phyloP scores from a whole-genome alignment of 2,888 invertebrate genomes.

The Anagyrus pseudococci region DNA sequence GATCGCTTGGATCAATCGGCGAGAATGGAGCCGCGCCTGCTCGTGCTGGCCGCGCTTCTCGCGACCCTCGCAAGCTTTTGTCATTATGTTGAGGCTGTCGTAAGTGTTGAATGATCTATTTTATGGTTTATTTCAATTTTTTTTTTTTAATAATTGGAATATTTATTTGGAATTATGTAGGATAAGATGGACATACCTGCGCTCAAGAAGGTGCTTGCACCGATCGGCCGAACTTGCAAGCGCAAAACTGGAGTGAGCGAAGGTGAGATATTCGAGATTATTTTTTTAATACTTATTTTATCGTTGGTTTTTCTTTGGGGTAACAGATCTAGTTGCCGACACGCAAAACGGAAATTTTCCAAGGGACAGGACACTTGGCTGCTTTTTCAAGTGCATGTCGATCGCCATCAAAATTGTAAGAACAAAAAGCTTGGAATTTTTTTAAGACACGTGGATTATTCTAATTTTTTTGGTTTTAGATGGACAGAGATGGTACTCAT shows the following conservation, averaged over 20 bases:
- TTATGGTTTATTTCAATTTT: no score
- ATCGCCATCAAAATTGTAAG: constrained; percentile 28
- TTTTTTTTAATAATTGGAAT: no score
- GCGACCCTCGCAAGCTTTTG: no score
- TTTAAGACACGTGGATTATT: neutral
- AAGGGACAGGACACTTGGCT: constrained; percentile 16
- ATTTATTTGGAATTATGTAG: no score
- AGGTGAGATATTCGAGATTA: no score
- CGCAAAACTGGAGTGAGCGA: constrained; percentile 19
- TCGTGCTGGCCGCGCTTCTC: no score
- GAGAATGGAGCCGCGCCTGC: no score
- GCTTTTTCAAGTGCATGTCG: constrained; percentile 29
- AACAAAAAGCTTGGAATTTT: neutral
- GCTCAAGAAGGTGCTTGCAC: constrained; percentile 12
- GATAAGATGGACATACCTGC: constrained; percentile 15
- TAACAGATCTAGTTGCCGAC: constrained; percentile 9
- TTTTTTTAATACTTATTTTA: neutral
- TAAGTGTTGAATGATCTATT: no score
- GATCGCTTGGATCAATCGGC: no score
- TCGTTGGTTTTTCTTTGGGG: neutral
- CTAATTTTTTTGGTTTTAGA: neutral
- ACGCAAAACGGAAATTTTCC: constrained; percentile 21
- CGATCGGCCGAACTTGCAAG: constrained; percentile 26
- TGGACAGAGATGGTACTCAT: neutral
- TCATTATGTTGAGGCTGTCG: no score